Evolutionary conservation across 1,140 invertebrate genomes (phyloP).

Genomic region (Aricia agestis): DNA sequence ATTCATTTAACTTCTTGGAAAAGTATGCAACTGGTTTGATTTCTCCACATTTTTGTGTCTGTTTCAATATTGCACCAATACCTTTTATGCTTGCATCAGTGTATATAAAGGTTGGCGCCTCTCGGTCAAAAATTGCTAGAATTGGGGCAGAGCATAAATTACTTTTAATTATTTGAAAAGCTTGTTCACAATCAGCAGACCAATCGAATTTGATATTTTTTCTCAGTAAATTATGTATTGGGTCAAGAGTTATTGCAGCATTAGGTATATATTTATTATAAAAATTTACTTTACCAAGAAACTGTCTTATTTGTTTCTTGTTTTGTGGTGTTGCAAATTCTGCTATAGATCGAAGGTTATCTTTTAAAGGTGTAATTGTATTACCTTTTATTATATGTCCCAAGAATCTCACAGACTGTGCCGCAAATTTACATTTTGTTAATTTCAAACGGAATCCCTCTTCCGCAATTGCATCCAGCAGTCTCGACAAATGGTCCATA

Average conservation of each 20-base stretch:
- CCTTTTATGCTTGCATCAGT: conserved; percentile 25
- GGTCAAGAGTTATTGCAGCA: conserved; percentile 19
- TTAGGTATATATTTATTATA: conserved; percentile 21
- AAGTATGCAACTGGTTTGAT: conserved; percentile 29
- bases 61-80: conserved; percentile 22
- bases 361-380: conserved; percentile 22
- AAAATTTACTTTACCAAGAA: conserved; percentile 21
- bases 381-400: conserved; percentile 19
- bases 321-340: conserved; percentile 22
- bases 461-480: conserved; percentile 20
- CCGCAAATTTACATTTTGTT: conserved; percentile 26
- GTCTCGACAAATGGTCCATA: conserved; percentile 21
- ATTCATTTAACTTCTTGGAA: conserved; percentile 30
- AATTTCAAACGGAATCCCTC: conserved; percentile 26
- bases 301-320: conserved; percentile 22
- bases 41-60: conserved; percentile 24
- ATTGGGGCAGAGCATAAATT: conserved; percentile 24
- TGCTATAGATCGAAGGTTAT: conserved; percentile 21
- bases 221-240: conserved; percentile 20
- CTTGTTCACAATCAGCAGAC: conserved; percentile 20
- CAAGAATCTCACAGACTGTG: conserved; percentile 21
- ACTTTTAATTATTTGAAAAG: conserved; percentile 24
- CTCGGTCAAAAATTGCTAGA: conserved; percentile 25
- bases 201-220: conserved; percentile 19
- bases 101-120: conserved; percentile 21